Evolutionary conservation across 2,888 invertebrate genomes (phyloP), one percentile per base, ranked within the genome.

Genomic region (Mallateleia sp.): DNA sequence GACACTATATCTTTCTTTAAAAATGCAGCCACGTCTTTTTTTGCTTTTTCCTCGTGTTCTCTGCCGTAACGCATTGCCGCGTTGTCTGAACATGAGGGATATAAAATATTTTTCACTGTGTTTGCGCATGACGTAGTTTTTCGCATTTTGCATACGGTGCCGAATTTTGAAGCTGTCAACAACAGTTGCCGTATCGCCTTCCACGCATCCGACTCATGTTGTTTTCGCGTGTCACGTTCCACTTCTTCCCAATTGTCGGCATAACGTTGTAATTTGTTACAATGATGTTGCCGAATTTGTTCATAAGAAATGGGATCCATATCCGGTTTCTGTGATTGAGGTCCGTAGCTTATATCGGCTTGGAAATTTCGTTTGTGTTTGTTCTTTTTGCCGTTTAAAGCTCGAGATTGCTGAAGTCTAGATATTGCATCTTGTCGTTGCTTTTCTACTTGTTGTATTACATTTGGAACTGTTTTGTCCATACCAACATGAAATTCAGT

Each of bases 1-100:
- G 24, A 7, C 14, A 34, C 8, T 7, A 81, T 72, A n/a, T 66
- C 25, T 45, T 75, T 56, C 7, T 64, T 7, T 38, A 11, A 9
- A 34, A 34, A 9, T 11, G 38, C 20, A 11, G 24, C 22, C 28
- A 87, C 20, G 47, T 87, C 71, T 15, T 47, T 0, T 11, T 45
- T 42, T 2, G 86, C 85, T 9, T 38, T 42, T 11, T 32, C n/a
- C 50, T 91, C 91, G 52, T 80, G 74, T 9, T 85, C 72, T n/a
- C 25, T 69, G n/a, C 87, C 89, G 47, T 84, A 81, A 64, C 14
- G 18, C 18, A 64, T 42, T 22, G 64, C 42, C 22, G 34, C 18
- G 2, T 32, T 34, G 8, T 62, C 38, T 11, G 34, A 1, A 11
- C 9, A 8, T 15, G 20, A 22, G 7, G 83, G 87, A 64, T 79